Base-by-base conservation (phyloP, 2,888 invertebrate genomes). In the Polietes domitor region DNA sequence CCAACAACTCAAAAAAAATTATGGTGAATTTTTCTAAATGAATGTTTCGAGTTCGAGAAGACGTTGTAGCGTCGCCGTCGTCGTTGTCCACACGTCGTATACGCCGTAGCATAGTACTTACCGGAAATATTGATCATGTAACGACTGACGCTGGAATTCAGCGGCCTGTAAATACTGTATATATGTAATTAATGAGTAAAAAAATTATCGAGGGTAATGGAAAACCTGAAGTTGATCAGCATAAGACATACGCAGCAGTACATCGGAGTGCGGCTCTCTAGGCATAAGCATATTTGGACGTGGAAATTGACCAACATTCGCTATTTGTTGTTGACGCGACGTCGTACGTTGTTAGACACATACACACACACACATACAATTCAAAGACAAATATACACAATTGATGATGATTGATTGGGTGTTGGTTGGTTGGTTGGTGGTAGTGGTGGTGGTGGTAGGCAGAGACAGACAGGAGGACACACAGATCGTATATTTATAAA, bases 231-330 rank as follows among this genome's bases (percentile, higher is more conserved):
- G 89, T 87, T 92, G 92, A 91, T 92, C 92, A 87, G 92, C 92
- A 88, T 92, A 92, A 73, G 92, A 92, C 92, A 92, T 92, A 74
- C 92, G 90, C 88, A 92, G 89, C 88, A 92, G 88, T 77, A 92
- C 92, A 88, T 92, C 92, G 86, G 92, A 92, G 87, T 92, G 92
- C 74, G 92, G 92, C 86, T 92, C 92, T 85, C 92, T 92, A 89
- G 92, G 89, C 90, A 92, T 91, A 91, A 92, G 90, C 91, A 92
- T 92, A 92, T 92, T 92, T 91, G 92, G 92, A 86, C 92, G 92
- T 87, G 92, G 92, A 90, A 92, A 92, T 89, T 91, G 92, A 78
- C 92, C 91, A 90, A 92, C 92, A 91, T 92, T 92, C 89, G 92
- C 92, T 91, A 74, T 63, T 72, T 28, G 70, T 55, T 63, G 43